Percentiles rank a stretch among this genome's conserved stretches.
Evolutionary conservation across 2,797 vertebrate genomes (phyloP).

Genomic region (Cheirogaleus major): DNA sequence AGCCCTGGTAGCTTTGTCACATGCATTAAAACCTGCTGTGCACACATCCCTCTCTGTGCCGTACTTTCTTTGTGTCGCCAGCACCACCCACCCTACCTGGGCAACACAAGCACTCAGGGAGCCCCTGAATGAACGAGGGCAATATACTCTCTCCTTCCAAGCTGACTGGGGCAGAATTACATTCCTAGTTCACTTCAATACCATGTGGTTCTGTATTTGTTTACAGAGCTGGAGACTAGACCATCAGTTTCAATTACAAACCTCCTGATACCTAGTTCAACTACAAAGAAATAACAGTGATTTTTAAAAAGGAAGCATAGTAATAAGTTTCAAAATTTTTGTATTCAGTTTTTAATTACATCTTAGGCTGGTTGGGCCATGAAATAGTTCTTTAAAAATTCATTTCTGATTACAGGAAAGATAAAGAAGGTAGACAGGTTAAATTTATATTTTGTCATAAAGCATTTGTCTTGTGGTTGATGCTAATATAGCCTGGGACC

Average conservation of each 20-base stretch:
- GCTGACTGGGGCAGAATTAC: neutral
- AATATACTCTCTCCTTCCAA: neutral
- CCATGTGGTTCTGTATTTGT: neutral
- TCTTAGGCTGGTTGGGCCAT: neutral
- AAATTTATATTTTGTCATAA: neutral
- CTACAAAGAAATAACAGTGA: neutral
- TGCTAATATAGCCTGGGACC: neutral
- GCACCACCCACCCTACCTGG: fast-evolving
- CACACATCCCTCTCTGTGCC: neutral
- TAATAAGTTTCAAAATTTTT: neutral
- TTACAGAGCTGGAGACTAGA: neutral
- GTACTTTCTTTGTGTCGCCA: neutral
- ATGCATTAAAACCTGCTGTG: too few relatives aligned
- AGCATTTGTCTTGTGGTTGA: neutral
- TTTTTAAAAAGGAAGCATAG: neutral
- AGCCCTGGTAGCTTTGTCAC: neutral
- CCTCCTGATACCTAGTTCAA: neutral
- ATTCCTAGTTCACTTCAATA: neutral
- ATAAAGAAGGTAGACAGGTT: neutral
- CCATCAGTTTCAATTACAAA: neutral
- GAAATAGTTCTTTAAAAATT: neutral
- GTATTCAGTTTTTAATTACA: neutral
- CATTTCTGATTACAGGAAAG: neutral
- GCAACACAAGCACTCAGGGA: neutral
- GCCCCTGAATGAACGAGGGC: neutral